Base-by-base conservation (phyloP, 2,113 vertebrate species). In the Psittacus erithacus region DNA sequence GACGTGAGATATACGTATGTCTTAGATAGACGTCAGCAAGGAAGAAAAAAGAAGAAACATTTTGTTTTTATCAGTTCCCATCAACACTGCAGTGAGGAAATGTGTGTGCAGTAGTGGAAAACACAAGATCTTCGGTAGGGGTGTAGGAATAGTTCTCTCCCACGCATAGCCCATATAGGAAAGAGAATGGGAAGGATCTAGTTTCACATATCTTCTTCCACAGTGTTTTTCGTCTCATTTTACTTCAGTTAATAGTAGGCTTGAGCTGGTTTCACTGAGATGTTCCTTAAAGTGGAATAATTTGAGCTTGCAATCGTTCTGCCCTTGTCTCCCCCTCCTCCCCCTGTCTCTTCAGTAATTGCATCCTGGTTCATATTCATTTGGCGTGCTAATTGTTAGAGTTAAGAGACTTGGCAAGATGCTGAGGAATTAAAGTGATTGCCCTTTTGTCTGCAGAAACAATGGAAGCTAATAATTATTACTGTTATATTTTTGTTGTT, bases 361-460 rank as follows among this genome's bases (percentile, higher is more conserved):
- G 73, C 59, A 70, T 92, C 88, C 86, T 77, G 79, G 79, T 92
- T 96, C 71, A 13, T 50, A 65, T 75, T 83, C 68, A 47, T 64
- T 88, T 41, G 19, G 57, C 6, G 2, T 12, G 44, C 73, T 95
- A 86, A 93, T 96, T 94, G 73, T 86, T 94, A 49, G 71, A 93
- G 71, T 80, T 90, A 55, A 84, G 93, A 93, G 76, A 73, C 81
- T 86, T 94, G 92, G 57, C 90, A 92, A 79, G 90, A 64, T 76
- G 86, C 38, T 78, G 67, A 71, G 81, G 65, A 93, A 89, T 88
- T 96, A 74, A 88, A 88, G 85, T 90, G 88, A 90, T 94, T 94
- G 73, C 81, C 57, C 60, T 95, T 94, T 93, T 94, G 81, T 96
- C 91, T 96, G 65, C n/a, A 69, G 77, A 89, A 96, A 82, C 62